A percentile compares a stretch with the other conserved stretches of the same genome.
phyloP scores from a whole-genome alignment of 2,888 invertebrate species.

The Drosophila macrospina region DNA sequence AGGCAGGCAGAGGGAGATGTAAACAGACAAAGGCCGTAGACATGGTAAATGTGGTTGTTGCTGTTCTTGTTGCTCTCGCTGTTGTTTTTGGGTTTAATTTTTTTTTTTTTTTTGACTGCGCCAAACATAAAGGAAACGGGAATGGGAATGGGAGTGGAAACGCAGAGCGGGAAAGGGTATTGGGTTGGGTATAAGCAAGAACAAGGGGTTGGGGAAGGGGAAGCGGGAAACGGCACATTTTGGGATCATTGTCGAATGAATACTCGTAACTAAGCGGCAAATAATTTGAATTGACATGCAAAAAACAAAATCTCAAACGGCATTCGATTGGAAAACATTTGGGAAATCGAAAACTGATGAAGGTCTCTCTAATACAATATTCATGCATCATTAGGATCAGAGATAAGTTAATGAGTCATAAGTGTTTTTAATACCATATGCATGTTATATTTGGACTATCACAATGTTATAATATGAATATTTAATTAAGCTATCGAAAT shows the following conservation, averaged over 20 bases:
- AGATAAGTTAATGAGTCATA: conserved; percentile 9
- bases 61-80: background rate
- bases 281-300: conserved; percentile 31
- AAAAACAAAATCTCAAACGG: conserved; percentile 6
- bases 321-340: conserved; percentile 23
- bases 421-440: background rate
- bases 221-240: conserved; percentile 6
- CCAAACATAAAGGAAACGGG: conserved; percentile 10
- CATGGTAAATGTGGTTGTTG: conserved; percentile 17
- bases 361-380: conserved; percentile 7
- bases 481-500: too few species aligned
- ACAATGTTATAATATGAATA: too few species aligned
- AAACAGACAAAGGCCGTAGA: background rate
- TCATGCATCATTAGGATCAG: conserved; percentile 2
- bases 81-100: conserved; percentile 1
- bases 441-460: background rate
- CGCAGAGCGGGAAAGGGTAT: background rate
- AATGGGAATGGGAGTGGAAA: conserved; percentile 11
- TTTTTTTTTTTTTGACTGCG: conserved; percentile 6
- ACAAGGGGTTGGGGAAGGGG: background rate
- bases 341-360: background rate
- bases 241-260: conserved; percentile 10
- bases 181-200: background rate
- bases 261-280: conserved; percentile 9
- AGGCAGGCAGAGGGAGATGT: conserved; percentile 5